These are phyloP conservation scores for Drosophila tropicalis DNA, from an alignment of 1,140 invertebrate genomes.

Conservation along the genomic window DNA sequence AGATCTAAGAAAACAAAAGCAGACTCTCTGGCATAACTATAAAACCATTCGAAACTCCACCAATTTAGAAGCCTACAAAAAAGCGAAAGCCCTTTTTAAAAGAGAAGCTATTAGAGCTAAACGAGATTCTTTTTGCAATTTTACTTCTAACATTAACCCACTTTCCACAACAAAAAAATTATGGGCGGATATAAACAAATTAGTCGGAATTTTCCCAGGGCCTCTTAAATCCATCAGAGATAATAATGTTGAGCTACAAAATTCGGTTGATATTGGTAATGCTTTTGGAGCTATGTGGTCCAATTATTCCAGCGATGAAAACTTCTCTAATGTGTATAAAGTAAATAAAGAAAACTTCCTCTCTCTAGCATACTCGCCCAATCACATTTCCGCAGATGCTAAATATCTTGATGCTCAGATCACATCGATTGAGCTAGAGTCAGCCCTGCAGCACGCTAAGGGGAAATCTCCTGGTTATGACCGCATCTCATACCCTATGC, in stretches of 20 bases:
- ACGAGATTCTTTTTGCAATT: constrained; percentile 2
- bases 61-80: constrained; percentile 4
- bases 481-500: not conserved
- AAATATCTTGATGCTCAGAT: constrained; percentile 5
- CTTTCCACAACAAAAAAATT: too few species aligned
- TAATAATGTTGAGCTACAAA: constrained; percentile 13
- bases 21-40: constrained; percentile 5
- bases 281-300: constrained; percentile 8
- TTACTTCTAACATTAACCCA: too few species aligned
- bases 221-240: constrained; percentile 4
- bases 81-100: constrained; percentile 4
- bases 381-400: too few species aligned
- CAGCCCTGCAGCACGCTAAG: constrained; percentile 8
- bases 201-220: not conserved
- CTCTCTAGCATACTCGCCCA: too few species aligned
- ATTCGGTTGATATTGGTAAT: constrained; percentile 15
- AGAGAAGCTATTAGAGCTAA: constrained; percentile 5
- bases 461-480: not conserved
- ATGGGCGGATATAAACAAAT: constrained; percentile 5
- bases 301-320: constrained; percentile 4
- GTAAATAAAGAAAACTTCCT: too few species aligned
- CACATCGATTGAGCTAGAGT: not conserved
- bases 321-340: not conserved
- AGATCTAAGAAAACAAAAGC: constrained; percentile 7
- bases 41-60: not conserved